Evolutionary conservation across 2,797 vertebrate genomes (phyloP).

Genomic region (Rhinogobio ventralis): DNA sequence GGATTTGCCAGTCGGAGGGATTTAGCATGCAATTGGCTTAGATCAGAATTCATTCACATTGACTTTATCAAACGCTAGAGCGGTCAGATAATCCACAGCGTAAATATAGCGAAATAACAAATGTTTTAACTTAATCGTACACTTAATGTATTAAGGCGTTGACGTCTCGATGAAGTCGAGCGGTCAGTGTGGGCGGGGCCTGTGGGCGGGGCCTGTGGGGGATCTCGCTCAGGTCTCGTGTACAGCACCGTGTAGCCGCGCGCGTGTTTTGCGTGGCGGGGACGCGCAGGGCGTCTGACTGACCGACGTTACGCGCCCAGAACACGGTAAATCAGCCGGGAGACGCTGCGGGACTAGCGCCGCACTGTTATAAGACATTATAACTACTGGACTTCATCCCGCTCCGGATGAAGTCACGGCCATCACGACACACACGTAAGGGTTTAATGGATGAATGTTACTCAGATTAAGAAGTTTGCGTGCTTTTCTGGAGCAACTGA

Average conservation of each 20-base stretch:
- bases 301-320: background rate
- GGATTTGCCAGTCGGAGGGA: background rate
- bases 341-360: too few relatives aligned
- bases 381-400: background rate
- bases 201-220: background rate
- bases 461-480: background rate
- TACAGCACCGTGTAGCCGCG: constrained; percentile 70
- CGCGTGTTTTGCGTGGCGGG: constrained; percentile 44
- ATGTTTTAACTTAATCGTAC: background rate
- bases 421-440: background rate
- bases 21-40: background rate
- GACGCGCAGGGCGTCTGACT: background rate
- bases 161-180: too few relatives aligned
- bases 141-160: background rate
- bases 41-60: background rate
- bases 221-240: constrained; percentile 69
- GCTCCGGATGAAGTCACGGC: constrained; percentile 12
- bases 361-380: background rate
- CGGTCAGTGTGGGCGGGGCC: too few relatives aligned
- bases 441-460: too few relatives aligned
- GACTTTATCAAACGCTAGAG: constrained; percentile 37
- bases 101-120: background rate
- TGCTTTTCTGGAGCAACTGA: too few relatives aligned
- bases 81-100: background rate
- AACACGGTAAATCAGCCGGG: background rate